Evolutionary conservation across 2,113 vertebrate genomes (phyloP).

Genomic region (Chionis minor): DNA sequence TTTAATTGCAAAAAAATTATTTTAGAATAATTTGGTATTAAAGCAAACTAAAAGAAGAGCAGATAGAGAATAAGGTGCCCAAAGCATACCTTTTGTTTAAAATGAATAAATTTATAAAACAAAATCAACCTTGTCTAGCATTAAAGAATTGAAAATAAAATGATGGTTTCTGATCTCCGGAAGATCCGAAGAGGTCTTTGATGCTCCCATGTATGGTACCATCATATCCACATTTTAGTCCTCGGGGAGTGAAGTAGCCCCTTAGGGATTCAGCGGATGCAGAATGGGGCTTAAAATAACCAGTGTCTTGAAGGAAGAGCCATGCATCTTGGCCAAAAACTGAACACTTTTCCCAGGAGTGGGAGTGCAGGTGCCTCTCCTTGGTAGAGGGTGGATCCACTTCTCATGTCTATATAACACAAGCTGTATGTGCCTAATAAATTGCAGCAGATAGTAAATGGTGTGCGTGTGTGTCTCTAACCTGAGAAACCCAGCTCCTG

Average conservation of each 20-base stretch:
- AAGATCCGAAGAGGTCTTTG: neutral
- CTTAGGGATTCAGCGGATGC: neutral
- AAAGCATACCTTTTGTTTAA: neutral
- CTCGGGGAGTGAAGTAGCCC: neutral
- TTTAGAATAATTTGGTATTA: neutral
- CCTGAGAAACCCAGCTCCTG: neutral
- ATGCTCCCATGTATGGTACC: neutral
- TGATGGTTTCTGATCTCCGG: neutral
- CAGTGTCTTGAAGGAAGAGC: neutral
- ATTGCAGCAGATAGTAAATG: neutral
- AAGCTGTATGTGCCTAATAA: neutral
- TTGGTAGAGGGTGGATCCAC: neutral
- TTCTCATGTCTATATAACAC: neutral
- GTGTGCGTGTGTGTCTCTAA: neutral
- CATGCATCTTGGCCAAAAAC: neutral
- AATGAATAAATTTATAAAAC: neutral
- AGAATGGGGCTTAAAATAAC: neutral
- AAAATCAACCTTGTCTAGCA: neutral
- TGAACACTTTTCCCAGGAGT: neutral
- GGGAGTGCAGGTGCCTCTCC: neutral
- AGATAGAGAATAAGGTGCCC: neutral
- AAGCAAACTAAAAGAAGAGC: neutral
- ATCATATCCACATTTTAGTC: neutral
- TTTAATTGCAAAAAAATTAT: neutral
- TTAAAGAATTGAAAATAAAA: neutral